A percentile compares a stretch with the other conserved stretches of the same genome.
These are phyloP conservation scores for Pollicipes pollicipes DNA, from an alignment of 1,140 invertebrate species.

Conservation along the genomic window DNA sequence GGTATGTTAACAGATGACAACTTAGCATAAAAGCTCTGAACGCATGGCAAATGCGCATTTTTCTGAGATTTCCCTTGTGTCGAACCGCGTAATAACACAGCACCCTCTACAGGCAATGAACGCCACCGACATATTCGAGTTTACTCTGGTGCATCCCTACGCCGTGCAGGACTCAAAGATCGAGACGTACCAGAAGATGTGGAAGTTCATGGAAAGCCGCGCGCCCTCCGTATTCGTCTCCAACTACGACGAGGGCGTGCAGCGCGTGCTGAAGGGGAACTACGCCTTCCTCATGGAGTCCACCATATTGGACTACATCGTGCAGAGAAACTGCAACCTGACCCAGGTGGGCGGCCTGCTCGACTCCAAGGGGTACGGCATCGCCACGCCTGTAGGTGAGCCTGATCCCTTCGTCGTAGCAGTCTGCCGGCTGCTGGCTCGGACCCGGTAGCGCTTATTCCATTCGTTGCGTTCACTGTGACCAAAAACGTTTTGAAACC, in stretches of 20 bases:
- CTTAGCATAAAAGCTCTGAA: no score
- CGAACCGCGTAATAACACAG: no score
- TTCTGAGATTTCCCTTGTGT: no score
- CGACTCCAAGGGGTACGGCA: conserved; percentile 44
- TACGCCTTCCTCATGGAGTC: conserved; percentile 99
- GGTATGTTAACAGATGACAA: no score
- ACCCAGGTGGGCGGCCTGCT: conserved; percentile 89
- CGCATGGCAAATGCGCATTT: no score
- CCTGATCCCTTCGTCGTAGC: conserved; percentile 24
- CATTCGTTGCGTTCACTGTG: no score
- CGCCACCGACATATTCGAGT: no score
- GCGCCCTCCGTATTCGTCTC: conserved; percentile 65
- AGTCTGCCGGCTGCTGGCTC: conserved; percentile 7
- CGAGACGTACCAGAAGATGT: conserved; percentile 92
- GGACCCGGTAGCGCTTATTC: no score
- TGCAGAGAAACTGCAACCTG: conserved; percentile 89
- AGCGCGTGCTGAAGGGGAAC: conserved; percentile 59
- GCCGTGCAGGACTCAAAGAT: conserved; percentile 93
- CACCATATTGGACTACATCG: conserved; percentile 87
- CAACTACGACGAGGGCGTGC: conserved; percentile 73
- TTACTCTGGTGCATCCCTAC: no score
- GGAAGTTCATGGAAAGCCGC: conserved; percentile 78
- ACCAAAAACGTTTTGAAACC: no score
- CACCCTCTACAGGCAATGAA: no score
- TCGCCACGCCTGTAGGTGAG: conserved; percentile 18